Base-by-base conservation (phyloP, 2,888 invertebrate genomes). In the Nemotelus nigrinus region DNA sequence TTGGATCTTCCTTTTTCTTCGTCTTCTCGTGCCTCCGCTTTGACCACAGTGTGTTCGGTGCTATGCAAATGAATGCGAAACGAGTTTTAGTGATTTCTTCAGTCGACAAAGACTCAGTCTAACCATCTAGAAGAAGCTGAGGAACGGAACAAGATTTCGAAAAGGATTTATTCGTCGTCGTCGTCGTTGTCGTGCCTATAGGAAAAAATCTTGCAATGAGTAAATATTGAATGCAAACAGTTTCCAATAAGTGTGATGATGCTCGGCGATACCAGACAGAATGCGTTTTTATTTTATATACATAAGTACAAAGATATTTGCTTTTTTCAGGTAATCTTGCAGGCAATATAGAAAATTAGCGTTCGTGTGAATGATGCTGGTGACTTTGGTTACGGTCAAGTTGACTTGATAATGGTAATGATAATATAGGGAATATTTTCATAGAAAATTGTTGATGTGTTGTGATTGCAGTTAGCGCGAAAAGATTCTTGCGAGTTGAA, bases 181-280 rank as follows among this genome's bases (percentile, higher is more conserved):
- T 25, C 25, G 25, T 25, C 25, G 25, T 25, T 25, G 25, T 25
- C 25, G 25, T 25, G 25, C 25, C 25, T 25, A 25, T 25, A 25
- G 25, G 25, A 25, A 65, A 45, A 65, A 65, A 45, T 45, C 43
- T 65, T 65, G 65, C 65, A 44, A 39, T 58, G 71, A 44, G 71
- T 58, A 72, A 72, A 72, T 72, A 72, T 72, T 58, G 58, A 72
- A 58, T 72, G 57, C 71, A 72, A 72, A 72, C 71, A 72, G 45
- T 72, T 58, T 67, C 8, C 64, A 64, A 6, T 7, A 48, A 67
- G 25, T 67, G 67, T 67, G 47, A 67, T 67, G 25, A 25, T 25
- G 25, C 25, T 25, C 25, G 25, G 25, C 25, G 25, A 25, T 25
- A 25, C 25, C 25, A 25, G 25, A 25, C 25, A 25, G 25, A 25